Evolutionary conservation across 2,797 vertebrate species (phyloP), one percentile per base, ranked within the genome.

Genomic region (Diplodus sargus): DNA sequence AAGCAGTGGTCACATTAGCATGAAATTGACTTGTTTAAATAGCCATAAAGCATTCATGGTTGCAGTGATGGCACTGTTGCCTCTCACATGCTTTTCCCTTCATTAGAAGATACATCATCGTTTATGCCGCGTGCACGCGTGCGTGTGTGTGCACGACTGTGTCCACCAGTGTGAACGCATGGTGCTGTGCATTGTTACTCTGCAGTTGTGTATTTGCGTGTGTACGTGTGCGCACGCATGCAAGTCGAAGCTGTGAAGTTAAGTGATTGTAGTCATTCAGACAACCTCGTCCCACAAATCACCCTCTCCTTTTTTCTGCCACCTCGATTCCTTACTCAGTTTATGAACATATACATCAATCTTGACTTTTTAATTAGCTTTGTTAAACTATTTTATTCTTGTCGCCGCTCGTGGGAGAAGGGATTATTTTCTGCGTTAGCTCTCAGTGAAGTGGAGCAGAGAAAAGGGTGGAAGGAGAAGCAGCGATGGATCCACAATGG

Each of bases 11-110:
- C 90, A 95, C 86, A 92, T 95, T 93, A 92, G 93, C 94, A 95
- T 95, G 93, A 95, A 95, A 95, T 93, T 93, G 93, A 92, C 91
- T 94, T 94, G 90, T 93, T 94, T 93, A 93, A 95, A 95, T 93
- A 90, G 86, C 91, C 91, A 92, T 95, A 91, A 94, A 93, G 85
- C 85, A 91, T 90, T 89, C 84, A 79, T 88, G 83, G 79, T 71
- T 84, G 70, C 67, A 76, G 71, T 67, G 74, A 89, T 84, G 83
- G 75, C 70, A 61, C 77, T 59, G 76, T 84, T 76, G 72, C 83
- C 54, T 76, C 80, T 88, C 74, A 75, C 76, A 74, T 67, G 76
- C 70, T 56, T 82, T 74, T 54, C 77, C 77, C 57, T 78, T 88
- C 82, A 89, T 90, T 89, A 86, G 74, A 81, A 84, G 47, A 87